phyloP scores from a whole-genome alignment of 2,113 vertebrate species.

The Siniperca knerii region DNA sequence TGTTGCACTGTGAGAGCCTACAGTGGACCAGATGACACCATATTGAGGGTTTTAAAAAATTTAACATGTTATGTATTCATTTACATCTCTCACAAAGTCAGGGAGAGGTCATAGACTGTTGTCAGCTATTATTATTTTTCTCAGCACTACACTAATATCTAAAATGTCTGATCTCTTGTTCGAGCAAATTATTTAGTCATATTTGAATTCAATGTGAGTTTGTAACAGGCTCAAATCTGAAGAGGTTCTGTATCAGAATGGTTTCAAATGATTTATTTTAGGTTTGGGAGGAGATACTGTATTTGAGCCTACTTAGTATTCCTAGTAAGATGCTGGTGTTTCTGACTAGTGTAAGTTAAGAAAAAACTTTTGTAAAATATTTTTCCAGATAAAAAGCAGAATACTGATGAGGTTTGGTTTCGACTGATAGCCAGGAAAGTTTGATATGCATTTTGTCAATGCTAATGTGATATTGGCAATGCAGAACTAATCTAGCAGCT shows the following conservation, averaged over 20 bases:
- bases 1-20: slow-evolving; percentile 42
- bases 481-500: slow-evolving; percentile 18
- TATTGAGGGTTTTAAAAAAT: slow-evolving; percentile 71
- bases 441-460: background rate
- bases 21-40: slow-evolving; percentile 70
- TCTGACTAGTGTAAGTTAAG: background rate
- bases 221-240: background rate
- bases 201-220: background rate
- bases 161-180: too few relatives aligned
- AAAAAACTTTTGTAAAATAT: background rate
- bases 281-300: background rate
- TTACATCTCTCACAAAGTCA: slow-evolving; percentile 63
- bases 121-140: slow-evolving; percentile 1
- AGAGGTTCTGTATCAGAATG: background rate
- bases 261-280: background rate
- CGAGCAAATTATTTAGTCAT: too few relatives aligned
- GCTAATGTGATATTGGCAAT: too few relatives aligned
- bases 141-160: too few relatives aligned
- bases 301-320: background rate
- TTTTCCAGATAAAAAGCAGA: background rate
- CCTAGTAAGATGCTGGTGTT: background rate
- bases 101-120: slow-evolving; percentile 42
- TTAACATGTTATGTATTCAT: slow-evolving; percentile 57
- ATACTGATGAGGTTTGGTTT: background rate
- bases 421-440: background rate